Conservation (phyloP, 2,888 invertebrate genomes). For the Hypolimnas misippus region DNA sequence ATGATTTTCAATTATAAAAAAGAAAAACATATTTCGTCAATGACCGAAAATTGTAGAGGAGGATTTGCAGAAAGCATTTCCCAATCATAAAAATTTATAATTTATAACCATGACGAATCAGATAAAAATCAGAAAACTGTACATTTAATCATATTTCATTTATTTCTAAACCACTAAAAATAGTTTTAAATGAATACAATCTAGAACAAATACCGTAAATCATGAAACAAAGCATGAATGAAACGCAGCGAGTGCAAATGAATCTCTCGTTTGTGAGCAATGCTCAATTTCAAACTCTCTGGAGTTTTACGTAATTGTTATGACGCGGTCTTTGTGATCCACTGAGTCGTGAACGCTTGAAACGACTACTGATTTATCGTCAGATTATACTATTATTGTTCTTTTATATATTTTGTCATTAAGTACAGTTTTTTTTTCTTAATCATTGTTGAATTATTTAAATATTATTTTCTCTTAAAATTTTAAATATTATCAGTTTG, state of each 20-base stretch:
- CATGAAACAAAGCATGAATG: conserved; percentile 4
- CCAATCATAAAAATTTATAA: no score
- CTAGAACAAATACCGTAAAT: conserved; percentile 4
- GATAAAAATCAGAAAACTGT: no score
- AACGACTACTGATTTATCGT: conserved; percentile 6
- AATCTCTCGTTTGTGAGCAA: conserved; percentile 4
- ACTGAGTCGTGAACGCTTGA: conserved; percentile 7
- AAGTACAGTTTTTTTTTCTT: neutral
- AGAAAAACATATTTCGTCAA: no score
- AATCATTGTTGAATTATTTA: no score
- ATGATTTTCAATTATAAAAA: no score
- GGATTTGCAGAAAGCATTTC: no score
- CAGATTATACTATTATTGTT: neutral
- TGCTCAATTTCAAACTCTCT: conserved; percentile 13
- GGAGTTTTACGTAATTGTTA: conserved; percentile 10
- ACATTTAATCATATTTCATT: no score
- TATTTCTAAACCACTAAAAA: no score
- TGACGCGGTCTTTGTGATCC: conserved; percentile 6
- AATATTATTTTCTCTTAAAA: no score
- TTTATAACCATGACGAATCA: no score
- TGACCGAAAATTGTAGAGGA: no score
- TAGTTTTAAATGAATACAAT: neutral
- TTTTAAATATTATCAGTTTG: no score
- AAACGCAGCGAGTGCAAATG: conserved; percentile 13
- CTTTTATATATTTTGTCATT: neutral